Percentiles rank a stretch among this genome's conserved stretches.
These are phyloP conservation scores for Lepidothrix coronata DNA, from an alignment of 2,113 vertebrate genomes.

Conservation along the genomic window DNA sequence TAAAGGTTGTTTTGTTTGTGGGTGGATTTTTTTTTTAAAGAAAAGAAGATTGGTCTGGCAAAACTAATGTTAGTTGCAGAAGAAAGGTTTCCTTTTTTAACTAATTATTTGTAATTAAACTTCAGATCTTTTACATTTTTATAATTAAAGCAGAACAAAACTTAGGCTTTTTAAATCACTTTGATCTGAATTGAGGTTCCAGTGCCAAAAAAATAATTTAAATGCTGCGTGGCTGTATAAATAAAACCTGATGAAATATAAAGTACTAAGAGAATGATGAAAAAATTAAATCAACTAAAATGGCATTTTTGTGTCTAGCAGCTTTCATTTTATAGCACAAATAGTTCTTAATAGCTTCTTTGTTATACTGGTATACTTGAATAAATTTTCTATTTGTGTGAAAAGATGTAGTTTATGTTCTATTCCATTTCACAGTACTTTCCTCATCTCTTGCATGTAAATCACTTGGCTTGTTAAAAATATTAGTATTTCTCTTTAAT, in stretches of 20 bases:
- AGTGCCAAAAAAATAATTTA: constrained; percentile 23
- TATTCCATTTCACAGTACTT: constrained; percentile 12
- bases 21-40: neutral
- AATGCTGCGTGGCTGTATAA: neutral
- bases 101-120: constrained; percentile 26
- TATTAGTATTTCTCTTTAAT: neutral
- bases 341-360: constrained; percentile 56
- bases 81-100: neutral
- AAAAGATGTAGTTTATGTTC: constrained; percentile 19
- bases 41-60: neutral
- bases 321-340: constrained; percentile 21
- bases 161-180: neutral
- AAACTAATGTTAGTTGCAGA: neutral
- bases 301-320: constrained; percentile 55
- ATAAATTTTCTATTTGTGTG: constrained; percentile 51
- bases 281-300: constrained; percentile 54
- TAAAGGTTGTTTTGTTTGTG: neutral
- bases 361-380: constrained; percentile 35
- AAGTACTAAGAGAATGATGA: constrained; percentile 51
- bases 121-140: neutral
- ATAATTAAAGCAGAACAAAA: constrained; percentile 7
- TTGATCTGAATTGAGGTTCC: constrained; percentile 35
- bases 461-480: constrained; percentile 34
- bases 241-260: constrained; percentile 31
- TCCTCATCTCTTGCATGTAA: constrained; percentile 26